A percentile compares a stretch with the other conserved stretches of the same genome.
Evolutionary conservation across 2,797 vertebrate genomes (phyloP).

Genomic region (Chaetodon trifasciatus): DNA sequence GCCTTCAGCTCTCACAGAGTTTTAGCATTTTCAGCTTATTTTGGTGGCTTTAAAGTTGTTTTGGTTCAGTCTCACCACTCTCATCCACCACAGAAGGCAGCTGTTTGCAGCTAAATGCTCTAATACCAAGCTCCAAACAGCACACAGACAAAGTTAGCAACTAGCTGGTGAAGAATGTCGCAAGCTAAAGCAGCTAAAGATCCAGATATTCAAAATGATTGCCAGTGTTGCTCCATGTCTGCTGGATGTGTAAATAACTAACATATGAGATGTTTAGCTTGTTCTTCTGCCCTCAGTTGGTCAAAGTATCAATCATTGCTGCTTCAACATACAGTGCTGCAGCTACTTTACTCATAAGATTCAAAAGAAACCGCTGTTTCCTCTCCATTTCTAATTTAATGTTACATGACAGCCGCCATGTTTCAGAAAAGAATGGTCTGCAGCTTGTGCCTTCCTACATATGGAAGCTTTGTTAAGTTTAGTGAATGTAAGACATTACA

Average conservation of each 20-base stretch:
- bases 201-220: not conserved
- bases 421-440: not conserved
- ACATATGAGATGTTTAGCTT: too few species aligned
- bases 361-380: not conserved
- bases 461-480: conserved; percentile 1
- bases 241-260: not conserved
- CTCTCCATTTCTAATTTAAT: not conserved
- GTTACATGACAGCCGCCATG: not conserved
- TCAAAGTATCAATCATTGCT: not conserved
- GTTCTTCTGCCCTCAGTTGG: not conserved
- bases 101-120: too few species aligned
- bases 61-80: not conserved
- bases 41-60: too few species aligned
- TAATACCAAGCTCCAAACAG: too few species aligned
- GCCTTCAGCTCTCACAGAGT: not conserved
- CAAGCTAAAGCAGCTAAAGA: not conserved
- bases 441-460: not conserved
- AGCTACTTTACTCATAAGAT: not conserved
- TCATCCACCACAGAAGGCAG: too few species aligned
- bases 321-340: not conserved
- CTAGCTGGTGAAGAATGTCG: not conserved
- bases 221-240: not conserved
- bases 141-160: not conserved
- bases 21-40: too few species aligned
- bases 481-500: not conserved